phyloP scores from a whole-genome alignment of 1,140 invertebrate genomes.

The Apis mellifera region Amel_HAv3.1 CM009935.2:7247001-7247500 shows the following conservation, averaged over 20 bases:
- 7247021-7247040: slow-evolving; percentile 10
- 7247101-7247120: slow-evolving; percentile 68
- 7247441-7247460: too few species aligned
- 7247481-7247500: too few species aligned
- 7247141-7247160: slow-evolving; percentile 67
- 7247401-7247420: too few species aligned
- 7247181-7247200: slow-evolving; percentile 66
- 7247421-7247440: too few species aligned
- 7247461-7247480: too few species aligned
- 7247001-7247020: slow-evolving; percentile 6
- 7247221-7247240: slow-evolving; percentile 65
- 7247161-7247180: slow-evolving; percentile 67
- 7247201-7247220: slow-evolving; percentile 64
- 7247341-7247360: background rate
- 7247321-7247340: background rate
- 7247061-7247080: slow-evolving; percentile 27
- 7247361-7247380: background rate
- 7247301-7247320: slow-evolving; percentile 26
- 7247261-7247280: slow-evolving; percentile 57
- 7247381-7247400: background rate
- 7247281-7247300: background rate
- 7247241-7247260: slow-evolving; percentile 63
- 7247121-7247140: slow-evolving; percentile 64
- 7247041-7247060: slow-evolving; percentile 53
- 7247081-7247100: slow-evolving; percentile 48